Evolutionary conservation across 1,140 invertebrate genomes (phyloP).

Genomic region (Lordiphosa mommai): DNA sequence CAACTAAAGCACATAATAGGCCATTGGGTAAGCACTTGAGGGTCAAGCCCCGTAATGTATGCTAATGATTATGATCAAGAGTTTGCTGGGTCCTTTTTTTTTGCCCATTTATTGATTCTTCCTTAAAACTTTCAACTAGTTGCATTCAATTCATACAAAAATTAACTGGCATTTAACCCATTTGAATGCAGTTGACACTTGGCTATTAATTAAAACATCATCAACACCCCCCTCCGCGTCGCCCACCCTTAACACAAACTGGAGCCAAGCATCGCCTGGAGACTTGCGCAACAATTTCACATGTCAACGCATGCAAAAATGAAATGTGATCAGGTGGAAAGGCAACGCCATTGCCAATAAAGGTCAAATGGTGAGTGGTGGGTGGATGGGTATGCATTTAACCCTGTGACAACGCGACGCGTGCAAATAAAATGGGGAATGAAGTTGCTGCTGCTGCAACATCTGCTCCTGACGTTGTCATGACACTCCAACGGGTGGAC

Average conservation of each 20-base stretch:
- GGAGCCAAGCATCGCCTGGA: conserved; percentile 53
- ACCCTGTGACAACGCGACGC: conserved; percentile 61
- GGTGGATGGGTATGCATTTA: conserved; percentile 42
- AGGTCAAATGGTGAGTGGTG: conserved; percentile 39
- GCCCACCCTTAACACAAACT: conserved; percentile 15
- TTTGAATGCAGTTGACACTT: conserved; percentile 54
- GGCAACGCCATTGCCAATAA: conserved; percentile 51
- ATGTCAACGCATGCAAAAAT: conserved; percentile 68
- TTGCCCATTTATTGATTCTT: conserved; percentile 35
- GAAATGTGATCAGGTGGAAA: conserved; percentile 68
- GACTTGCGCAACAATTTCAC: conserved; percentile 66
- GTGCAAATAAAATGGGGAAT: conserved; percentile 58
- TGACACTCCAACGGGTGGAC: conserved; percentile 28
- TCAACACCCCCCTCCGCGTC: conserved; percentile 11
- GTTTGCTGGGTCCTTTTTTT: conserved; percentile 11
- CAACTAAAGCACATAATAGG: conserved; percentile 62
- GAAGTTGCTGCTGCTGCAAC: conserved; percentile 24
- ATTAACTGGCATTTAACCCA: conserved; percentile 56
- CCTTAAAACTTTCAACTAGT: conserved; percentile 6
- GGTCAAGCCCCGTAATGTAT: conserved; percentile 58
- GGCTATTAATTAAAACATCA: conserved; percentile 65
- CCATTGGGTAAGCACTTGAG: conserved; percentile 62
- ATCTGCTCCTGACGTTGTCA: conserved; percentile 38
- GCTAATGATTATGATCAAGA: conserved; percentile 62
- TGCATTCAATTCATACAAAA: conserved; percentile 19